Conservation (phyloP, 2,113 vertebrate genomes). For the Myxocyprinus asiaticus region DNA sequence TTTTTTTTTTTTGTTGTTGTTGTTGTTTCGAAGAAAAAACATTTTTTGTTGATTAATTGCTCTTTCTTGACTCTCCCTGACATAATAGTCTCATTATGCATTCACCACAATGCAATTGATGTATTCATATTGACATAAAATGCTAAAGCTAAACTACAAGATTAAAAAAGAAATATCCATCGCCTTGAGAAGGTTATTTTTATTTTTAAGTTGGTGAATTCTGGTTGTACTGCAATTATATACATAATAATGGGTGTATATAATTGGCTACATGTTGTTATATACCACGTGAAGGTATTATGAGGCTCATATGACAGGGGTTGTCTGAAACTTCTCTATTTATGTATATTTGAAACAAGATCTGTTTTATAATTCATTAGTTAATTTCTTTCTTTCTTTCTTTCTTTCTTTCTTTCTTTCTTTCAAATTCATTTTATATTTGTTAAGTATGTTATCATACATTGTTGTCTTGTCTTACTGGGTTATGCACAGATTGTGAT, state of each 20-base stretch:
- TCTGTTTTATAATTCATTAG: too few relatives aligned
- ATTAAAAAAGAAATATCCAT: too few relatives aligned
- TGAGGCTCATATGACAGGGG: background rate
- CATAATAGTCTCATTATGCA: conserved; percentile 1
- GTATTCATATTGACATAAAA: background rate
- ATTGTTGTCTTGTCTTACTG: conserved; percentile 17
- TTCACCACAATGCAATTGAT: background rate
- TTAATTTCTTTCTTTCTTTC: background rate
- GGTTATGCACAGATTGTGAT: conserved; percentile 30
- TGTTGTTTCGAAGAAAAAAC: too few relatives aligned
- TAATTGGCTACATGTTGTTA: background rate
- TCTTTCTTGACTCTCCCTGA: conserved; percentile 11
- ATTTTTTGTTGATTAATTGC: too few relatives aligned
- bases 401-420: background rate
- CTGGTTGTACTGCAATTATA: too few relatives aligned
- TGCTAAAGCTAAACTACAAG: background rate
- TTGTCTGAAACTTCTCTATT: background rate
- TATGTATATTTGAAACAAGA: background rate
- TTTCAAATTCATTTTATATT: background rate
- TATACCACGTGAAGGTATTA: conserved; percentile 7
- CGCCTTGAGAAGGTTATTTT: too few relatives aligned
- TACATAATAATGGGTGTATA: too few relatives aligned
- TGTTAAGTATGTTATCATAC: background rate
- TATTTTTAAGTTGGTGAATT: too few relatives aligned
- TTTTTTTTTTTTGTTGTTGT: background rate